A percentile compares a stretch with the other conserved stretches of the same genome.
Conservation (phyloP, 2,113 vertebrate genomes). For the Pelobates fuscus region DNA sequence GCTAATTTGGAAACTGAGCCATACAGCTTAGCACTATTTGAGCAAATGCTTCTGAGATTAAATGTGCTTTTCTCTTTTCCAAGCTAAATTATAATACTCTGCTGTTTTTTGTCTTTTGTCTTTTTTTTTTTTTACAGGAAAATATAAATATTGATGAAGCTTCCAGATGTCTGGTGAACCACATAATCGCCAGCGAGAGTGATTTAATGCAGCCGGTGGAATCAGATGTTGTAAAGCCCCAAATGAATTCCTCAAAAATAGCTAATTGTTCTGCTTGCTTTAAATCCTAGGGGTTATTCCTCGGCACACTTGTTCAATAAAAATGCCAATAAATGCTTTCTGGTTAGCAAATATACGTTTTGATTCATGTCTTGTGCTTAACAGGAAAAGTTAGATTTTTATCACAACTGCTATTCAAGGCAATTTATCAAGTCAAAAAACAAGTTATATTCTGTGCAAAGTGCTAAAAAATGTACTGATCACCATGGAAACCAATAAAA, state of each 20-base stretch:
- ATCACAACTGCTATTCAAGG: background rate
- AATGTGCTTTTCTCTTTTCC: background rate
- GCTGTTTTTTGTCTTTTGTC: constrained; percentile 1
- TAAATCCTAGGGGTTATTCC: constrained; percentile 69
- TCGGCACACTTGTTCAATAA: constrained; percentile 50
- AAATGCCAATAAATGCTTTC: constrained; percentile 44
- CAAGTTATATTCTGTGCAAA: no score
- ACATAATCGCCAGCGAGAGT: constrained; percentile 91
- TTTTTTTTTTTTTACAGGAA: constrained; percentile 72
- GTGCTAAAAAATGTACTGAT: no score
- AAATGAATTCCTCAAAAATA: constrained; percentile 71
- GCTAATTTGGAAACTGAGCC: no score
- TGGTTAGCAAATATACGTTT: constrained; percentile 39
- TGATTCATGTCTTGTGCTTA: constrained; percentile 4
- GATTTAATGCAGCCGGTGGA: constrained; percentile 79
- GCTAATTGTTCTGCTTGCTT: constrained; percentile 85
- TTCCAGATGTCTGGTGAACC: constrained; percentile 90
- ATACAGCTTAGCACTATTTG: no score
- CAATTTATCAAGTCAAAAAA: no score
- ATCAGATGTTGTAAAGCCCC: constrained; percentile 84
- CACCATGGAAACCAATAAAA: no score
- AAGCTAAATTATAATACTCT: background rate
- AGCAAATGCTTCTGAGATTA: no score
- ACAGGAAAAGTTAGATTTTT: background rate
- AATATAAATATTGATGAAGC: constrained; percentile 93